Evolutionary conservation across 2,797 vertebrate genomes (phyloP), one percentile per base, ranked within the genome.

Genomic region (Oreochromis grahami): DNA sequence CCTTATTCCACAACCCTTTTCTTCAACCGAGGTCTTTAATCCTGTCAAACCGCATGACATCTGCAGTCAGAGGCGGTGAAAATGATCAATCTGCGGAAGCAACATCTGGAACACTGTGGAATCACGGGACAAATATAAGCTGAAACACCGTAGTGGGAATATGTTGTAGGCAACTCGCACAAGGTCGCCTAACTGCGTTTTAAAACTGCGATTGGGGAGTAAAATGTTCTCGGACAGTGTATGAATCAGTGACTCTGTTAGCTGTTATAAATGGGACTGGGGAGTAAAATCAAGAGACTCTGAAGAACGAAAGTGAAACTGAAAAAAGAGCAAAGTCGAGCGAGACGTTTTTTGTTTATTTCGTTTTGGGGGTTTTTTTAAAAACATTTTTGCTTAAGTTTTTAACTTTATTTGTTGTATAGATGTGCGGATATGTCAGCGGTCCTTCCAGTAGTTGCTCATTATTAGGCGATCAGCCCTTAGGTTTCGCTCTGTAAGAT

Each of bases 401-500:
- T 58, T 5, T 15, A 58, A 58, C 52, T 0, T 8, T 0, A 14
- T 55, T 10, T 34, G 14, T 34, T 19, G 14, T 10, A 19, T 0
- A 17, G 8, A 58, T 32, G 8, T 34, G 5, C 15, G 29, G 26
- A 32, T 58, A 17, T 8, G 3, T 58, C 29, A 58, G 26, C 29
- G 4, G 56, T 17, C 56, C 29, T 58, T 17, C 14, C 56, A 34
- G 15, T 34, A 58, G 56, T 17, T 58, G 14, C 15, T 58, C 26
- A 32, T 58, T 58, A 58, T 58, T 32, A 10, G 29, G 8, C 14
- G 15, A 32, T 1, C 26, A 32, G 15, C 26, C 8, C 15, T 58
- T 58, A 58, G 29, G 55, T 9, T 32, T 17, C 29, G 14, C 55
- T 58, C 56, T 1, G 15, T 55, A 14, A 21, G 6, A 55, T 14